These are phyloP conservation scores for Hydroisotoma schaefferi DNA, from an alignment of 2,888 invertebrate species.

Conservation along the genomic window DNA sequence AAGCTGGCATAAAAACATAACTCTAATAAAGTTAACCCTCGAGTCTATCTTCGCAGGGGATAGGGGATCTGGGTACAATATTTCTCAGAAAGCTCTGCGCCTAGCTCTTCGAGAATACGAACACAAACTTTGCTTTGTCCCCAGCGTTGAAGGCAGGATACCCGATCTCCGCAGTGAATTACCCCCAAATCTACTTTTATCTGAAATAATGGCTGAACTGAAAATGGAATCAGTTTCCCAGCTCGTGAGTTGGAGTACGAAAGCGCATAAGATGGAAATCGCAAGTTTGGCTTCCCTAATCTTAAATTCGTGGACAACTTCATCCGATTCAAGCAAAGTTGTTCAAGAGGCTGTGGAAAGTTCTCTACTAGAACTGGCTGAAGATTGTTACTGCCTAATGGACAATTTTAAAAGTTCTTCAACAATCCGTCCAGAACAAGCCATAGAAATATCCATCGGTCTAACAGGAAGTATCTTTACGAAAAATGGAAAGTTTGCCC, in stretches of 20 bases:
- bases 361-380: conserved; percentile 35
- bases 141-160: neutral
- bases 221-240: conserved; percentile 27
- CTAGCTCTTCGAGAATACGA: conserved; percentile 27
- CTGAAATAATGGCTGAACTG: conserved; percentile 22
- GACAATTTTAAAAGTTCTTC: conserved; percentile 37
- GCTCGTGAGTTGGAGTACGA: conserved; percentile 36
- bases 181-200: neutral
- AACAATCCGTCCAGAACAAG: neutral
- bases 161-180: neutral
- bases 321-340: conserved; percentile 19
- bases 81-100: conserved; percentile 35
- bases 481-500: conserved; percentile 35
- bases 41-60: conserved; percentile 26
- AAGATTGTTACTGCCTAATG: conserved; percentile 36
- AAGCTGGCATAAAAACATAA: too few relatives aligned
- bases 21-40: too few relatives aligned
- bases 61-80: conserved; percentile 41
- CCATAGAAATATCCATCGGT: conserved; percentile 30
- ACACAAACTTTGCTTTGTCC: conserved; percentile 1
- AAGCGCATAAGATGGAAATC: conserved; percentile 39
- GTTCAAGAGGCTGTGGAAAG: conserved; percentile 24
- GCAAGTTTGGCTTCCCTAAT: conserved; percentile 32
- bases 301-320: conserved; percentile 26
- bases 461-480: conserved; percentile 46